phyloP scores from a whole-genome alignment of 2,113 vertebrate genomes.

The Trinectes maculatus region DNA sequence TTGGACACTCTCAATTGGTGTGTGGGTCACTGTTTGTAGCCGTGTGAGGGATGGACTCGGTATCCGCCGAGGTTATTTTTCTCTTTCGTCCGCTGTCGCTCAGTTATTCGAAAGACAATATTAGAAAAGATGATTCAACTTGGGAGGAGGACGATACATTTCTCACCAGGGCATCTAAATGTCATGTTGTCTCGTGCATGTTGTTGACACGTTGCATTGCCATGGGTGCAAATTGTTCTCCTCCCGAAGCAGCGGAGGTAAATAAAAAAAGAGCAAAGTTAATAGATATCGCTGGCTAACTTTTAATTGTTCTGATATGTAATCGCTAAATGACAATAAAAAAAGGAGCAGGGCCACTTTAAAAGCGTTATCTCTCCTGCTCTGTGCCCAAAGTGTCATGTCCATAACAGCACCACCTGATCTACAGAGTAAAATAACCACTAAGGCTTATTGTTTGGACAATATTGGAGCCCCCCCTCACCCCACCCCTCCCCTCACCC shows the following conservation, averaged over 20 bases:
- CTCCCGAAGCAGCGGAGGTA: constrained; percentile 57
- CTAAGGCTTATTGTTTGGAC: constrained; percentile 85
- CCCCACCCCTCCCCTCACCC: constrained; percentile 77
- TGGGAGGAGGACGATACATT: constrained; percentile 61
- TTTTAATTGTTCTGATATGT: constrained; percentile 84
- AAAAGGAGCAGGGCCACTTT: constrained; percentile 76
- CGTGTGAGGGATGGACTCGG: constrained; percentile 37
- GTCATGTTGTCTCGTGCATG: constrained; percentile 67
- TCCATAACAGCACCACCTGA: constrained; percentile 82
- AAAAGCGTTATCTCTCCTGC: constrained; percentile 80
- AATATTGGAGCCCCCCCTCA: constrained; percentile 77
- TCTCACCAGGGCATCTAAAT: constrained; percentile 71
- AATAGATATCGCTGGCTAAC: constrained; percentile 78
- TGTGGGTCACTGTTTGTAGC: constrained; percentile 66
- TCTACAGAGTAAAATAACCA: constrained; percentile 86
- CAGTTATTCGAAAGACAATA: constrained; percentile 56
- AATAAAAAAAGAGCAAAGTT: constrained; percentile 77
- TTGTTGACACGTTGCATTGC: constrained; percentile 68
- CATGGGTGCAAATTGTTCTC: constrained; percentile 62
- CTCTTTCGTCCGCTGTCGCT: constrained; percentile 16
- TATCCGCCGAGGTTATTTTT: constrained; percentile 32
- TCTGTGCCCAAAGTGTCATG: constrained; percentile 81
- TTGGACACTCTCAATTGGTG: constrained; percentile 66
- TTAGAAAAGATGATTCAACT: constrained; percentile 66
- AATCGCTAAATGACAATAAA: constrained; percentile 83